Percentiles rank a stretch among this genome's conserved stretches.
phyloP scores from a whole-genome alignment of 2,888 invertebrate genomes.

The Melanotus villosus region DNA sequence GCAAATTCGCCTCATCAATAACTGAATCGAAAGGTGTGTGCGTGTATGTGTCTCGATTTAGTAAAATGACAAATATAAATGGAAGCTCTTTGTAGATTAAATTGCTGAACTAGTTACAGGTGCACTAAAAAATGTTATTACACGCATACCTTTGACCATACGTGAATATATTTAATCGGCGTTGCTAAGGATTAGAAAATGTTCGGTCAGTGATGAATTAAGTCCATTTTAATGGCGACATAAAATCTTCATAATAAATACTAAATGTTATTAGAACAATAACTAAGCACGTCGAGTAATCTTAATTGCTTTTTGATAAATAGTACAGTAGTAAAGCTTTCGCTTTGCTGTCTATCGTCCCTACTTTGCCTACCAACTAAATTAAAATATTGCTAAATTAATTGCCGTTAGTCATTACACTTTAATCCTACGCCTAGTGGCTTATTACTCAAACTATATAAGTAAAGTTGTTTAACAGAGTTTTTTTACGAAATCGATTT shows the following conservation, averaged over 20 bases:
- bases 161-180: constrained; percentile 12
- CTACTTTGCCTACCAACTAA: neutral
- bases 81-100: neutral
- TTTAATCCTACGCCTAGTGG: no score
- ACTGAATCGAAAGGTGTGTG: neutral
- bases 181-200: constrained; percentile 18
- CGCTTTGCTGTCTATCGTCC: neutral
- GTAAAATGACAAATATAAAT: constrained; percentile 7
- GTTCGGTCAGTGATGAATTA: constrained; percentile 20
- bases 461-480: no score
- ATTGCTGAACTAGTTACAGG: constrained; percentile 1
- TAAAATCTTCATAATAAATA: constrained; percentile 19
- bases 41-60: neutral
- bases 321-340: constrained; percentile 3
- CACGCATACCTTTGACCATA: constrained; percentile 14
- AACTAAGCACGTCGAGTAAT: constrained; percentile 13
- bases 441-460: no score
- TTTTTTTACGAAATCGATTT: no score
- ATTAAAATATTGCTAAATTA: neutral
- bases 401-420: no score
- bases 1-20: neutral
- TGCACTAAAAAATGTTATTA: neutral
- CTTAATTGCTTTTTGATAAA: constrained; percentile 17
- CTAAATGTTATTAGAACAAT: constrained; percentile 25
- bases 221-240: constrained; percentile 9